Base-by-base conservation (phyloP, 2,113 vertebrate genomes). In the Pangasianodon hypophthalmus region DNA sequence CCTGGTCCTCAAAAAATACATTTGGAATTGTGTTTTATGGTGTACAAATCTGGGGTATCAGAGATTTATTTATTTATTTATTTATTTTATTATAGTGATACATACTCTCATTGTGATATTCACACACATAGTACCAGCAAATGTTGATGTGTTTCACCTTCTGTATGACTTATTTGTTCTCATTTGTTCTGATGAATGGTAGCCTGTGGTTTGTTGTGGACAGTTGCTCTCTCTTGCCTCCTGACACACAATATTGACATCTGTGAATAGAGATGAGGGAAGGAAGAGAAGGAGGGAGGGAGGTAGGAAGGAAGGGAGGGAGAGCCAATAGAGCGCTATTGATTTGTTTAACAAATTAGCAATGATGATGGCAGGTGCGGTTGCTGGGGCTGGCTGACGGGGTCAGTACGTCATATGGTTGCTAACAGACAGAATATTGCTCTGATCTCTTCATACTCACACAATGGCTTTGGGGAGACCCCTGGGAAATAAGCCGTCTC, bases 271-370 rank as follows among this genome's bases (percentile, higher is more conserved):
- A 71, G 88, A 87, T 84, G 32, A 90, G 24, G 85, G 48, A 77
- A 85, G 67, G 56, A 75, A n/a, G 81, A 56, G 80, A 84, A 71
- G 50, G 86, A 84, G 86, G 77, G 73, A 41, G 88, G 81, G 79
- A 46, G 21, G 50, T 84, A 48, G 64, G 89, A 60, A 88, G 87
- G 73, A 90, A 88, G 87, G 82, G 41, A 91, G 91, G 93, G 94
- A 94, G 91, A 92, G 91, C 93, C 91, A 92, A 93, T 92, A 58
- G 92, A 93, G 88, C 41, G 84, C 94, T 94, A 96, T 96, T 96
- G 96, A 96, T 96, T 96, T 96, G 95, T 96, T 97, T 96, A 96
- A 95, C 95, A 96, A 96, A 96, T 96, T 96, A 96, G 94, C 95
- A 91, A 67, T 91, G 95, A 67, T 91, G 95, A 95, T 92, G 94